Evolutionary conservation across 2,888 invertebrate species (phyloP).

Genomic region (Callinectes sapidus): DNA sequence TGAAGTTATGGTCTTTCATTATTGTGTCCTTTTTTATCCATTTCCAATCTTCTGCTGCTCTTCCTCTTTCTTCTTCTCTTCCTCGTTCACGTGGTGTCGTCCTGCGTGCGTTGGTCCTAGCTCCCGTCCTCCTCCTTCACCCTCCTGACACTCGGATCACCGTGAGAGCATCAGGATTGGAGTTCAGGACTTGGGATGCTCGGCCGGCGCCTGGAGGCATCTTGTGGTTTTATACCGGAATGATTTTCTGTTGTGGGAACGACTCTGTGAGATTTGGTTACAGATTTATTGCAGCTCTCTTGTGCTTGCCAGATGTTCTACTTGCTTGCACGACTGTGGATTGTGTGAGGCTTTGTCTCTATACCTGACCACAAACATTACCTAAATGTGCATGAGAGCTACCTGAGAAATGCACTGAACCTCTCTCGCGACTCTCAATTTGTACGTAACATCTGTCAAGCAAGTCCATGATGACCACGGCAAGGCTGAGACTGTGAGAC

Average conservation of each 20-base stretch:
- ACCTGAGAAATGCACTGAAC: neutral
- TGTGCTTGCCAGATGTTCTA: conserved; percentile 56
- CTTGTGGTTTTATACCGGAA: conserved; percentile 62
- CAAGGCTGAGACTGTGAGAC: neutral
- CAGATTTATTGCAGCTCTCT: conserved; percentile 53
- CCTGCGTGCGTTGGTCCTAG: neutral
- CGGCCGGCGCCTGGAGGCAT: conserved; percentile 32
- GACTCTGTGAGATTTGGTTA: conserved; percentile 35
- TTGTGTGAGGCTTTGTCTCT: conserved; percentile 44
- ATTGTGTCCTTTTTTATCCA: neutral
- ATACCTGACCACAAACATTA: conserved; percentile 12
- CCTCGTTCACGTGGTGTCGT: neutral
- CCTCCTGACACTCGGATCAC: neutral
- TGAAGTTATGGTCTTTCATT: too few relatives aligned
- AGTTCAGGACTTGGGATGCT: conserved; percentile 42
- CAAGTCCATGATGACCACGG: neutral
- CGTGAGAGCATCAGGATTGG: conserved; percentile 47
- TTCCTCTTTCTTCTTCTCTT: neutral
- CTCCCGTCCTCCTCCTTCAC: neutral
- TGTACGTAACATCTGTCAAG: neutral
- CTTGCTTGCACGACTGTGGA: conserved; percentile 43
- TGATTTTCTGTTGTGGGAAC: conserved; percentile 50
- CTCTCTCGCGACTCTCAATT: neutral
- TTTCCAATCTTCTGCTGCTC: neutral
- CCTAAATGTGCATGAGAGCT: neutral